Evolutionary conservation across 2,888 invertebrate species (phyloP).

Genomic region (Clistopyga incitator): DNA sequence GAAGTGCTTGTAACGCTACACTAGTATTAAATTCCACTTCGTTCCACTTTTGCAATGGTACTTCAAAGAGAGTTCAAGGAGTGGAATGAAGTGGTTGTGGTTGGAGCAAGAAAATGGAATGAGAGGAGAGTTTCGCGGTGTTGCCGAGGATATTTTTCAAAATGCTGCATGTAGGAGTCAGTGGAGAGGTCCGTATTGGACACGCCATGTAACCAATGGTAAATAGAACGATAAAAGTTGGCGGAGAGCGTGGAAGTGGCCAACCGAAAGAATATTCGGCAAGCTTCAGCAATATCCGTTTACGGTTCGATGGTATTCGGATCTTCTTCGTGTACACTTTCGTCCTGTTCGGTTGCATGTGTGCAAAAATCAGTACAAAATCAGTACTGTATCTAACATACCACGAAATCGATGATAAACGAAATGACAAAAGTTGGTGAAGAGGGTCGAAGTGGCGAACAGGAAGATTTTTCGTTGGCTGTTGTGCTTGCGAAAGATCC

Average conservation of each 20-base stretch:
- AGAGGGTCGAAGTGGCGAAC: slow-evolving; percentile 15
- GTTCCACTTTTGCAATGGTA: slow-evolving; percentile 35
- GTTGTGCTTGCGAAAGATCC: slow-evolving; percentile 15
- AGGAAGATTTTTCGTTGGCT: background rate
- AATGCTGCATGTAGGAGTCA: slow-evolving; percentile 23
- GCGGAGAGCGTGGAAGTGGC: slow-evolving; percentile 21
- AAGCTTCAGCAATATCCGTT: too few species aligned
- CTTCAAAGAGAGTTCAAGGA: slow-evolving; percentile 53
- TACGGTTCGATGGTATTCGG: too few species aligned
- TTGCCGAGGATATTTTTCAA: background rate
- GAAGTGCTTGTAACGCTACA: slow-evolving; percentile 47
- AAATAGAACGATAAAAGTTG: slow-evolving; percentile 40
- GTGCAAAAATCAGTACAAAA: too few species aligned
- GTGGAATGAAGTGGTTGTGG: slow-evolving; percentile 11
- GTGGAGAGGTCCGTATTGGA: background rate
- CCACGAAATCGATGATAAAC: slow-evolving; percentile 36
- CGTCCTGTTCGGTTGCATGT: too few species aligned
- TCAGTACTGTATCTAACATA: background rate
- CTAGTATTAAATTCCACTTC: slow-evolving; percentile 59
- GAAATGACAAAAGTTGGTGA: slow-evolving; percentile 35
- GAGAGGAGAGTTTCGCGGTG: slow-evolving; percentile 20
- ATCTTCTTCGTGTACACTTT: too few species aligned
- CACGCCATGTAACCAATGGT: slow-evolving; percentile 13
- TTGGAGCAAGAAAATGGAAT: slow-evolving; percentile 56
- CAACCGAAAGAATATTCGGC: background rate